Evolutionary conservation across 2,113 vertebrate species (phyloP).

Genomic region (Ageneiosus marmoratus): DNA sequence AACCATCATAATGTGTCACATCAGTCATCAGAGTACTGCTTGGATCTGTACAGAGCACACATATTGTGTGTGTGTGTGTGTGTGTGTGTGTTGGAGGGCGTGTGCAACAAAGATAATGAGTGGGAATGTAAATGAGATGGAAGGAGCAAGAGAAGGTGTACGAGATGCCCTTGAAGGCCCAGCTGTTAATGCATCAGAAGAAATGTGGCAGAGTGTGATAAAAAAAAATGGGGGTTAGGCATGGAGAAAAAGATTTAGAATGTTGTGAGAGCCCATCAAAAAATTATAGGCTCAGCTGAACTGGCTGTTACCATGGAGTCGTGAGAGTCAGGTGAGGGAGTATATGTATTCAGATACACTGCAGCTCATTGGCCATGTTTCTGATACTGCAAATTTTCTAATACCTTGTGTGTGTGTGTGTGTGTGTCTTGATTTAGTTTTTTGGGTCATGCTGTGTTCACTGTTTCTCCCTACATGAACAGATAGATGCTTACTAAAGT

Average conservation of each 20-base stretch:
- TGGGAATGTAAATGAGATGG: not conserved
- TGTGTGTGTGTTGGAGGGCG: not conserved
- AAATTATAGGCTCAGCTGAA: constrained; percentile 55
- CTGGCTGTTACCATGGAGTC: constrained; percentile 66
- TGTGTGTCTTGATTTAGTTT: constrained; percentile 2
- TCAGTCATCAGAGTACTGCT: not conserved
- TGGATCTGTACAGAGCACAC: not conserved
- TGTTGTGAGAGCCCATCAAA: constrained; percentile 54
- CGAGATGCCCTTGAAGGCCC: constrained; percentile 11
- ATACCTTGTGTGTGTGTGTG: not conserved
- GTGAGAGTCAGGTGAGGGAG: constrained; percentile 39
- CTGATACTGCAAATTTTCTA: too few relatives aligned
- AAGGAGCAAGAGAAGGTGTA: constrained; percentile 6
- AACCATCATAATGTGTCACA: not conserved
- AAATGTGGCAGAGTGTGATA: constrained; percentile 35
- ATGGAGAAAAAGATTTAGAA: constrained; percentile 27
- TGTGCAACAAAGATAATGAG: not conserved
- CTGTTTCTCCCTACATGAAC: not conserved
- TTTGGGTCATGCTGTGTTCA: not conserved
- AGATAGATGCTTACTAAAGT: constrained; percentile 42
- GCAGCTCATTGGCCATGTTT: constrained; percentile 25
- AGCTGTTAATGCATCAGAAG: constrained; percentile 42
- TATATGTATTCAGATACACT: constrained; percentile 5
- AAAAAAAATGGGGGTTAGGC: constrained; percentile 18
- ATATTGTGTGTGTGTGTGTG: not conserved